phyloP scores from a whole-genome alignment of 1,140 invertebrate genomes.

The Meloidogyne exigua region DNA sequence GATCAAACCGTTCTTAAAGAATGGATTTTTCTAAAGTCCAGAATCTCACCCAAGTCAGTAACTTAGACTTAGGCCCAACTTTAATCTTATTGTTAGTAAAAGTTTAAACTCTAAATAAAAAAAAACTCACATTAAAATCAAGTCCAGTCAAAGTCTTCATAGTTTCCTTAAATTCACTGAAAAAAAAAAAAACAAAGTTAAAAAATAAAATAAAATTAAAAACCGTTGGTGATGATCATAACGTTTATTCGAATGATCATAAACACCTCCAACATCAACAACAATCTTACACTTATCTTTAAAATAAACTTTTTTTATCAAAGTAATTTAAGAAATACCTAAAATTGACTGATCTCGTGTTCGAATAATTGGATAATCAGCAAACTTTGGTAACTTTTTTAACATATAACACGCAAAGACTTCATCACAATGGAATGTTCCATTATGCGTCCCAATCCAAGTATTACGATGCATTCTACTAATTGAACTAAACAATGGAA shows the following conservation, averaged over 20 bases:
- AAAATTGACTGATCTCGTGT: slow-evolving; percentile 39
- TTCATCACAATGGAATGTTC: slow-evolving; percentile 91
- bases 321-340: background rate
- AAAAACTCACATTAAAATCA: background rate
- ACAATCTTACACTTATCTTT: slow-evolving; percentile 86
- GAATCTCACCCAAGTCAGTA: too few relatives aligned
- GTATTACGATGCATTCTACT: background rate
- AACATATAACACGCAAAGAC: slow-evolving; percentile 87
- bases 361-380: slow-evolving; percentile 79
- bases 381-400: slow-evolving; percentile 77
- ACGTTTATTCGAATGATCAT: slow-evolving; percentile 74
- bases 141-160: slow-evolving; percentile 5
- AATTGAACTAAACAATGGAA: background rate
- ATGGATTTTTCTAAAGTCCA: too few relatives aligned
- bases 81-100: too few relatives aligned
- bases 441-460: slow-evolving; percentile 70
- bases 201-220: background rate
- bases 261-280: slow-evolving; percentile 90
- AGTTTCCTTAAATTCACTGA: slow-evolving; percentile 9
- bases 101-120: background rate
- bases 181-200: background rate
- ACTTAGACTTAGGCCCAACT: too few relatives aligned
- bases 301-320: slow-evolving; percentile 70
- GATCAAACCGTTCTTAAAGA: too few relatives aligned
- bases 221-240: slow-evolving; percentile 93